Evolutionary conservation across 2,888 invertebrate genomes (phyloP), one percentile per base, ranked within the genome.

Genomic region (Meiosimyza decipiens): DNA sequence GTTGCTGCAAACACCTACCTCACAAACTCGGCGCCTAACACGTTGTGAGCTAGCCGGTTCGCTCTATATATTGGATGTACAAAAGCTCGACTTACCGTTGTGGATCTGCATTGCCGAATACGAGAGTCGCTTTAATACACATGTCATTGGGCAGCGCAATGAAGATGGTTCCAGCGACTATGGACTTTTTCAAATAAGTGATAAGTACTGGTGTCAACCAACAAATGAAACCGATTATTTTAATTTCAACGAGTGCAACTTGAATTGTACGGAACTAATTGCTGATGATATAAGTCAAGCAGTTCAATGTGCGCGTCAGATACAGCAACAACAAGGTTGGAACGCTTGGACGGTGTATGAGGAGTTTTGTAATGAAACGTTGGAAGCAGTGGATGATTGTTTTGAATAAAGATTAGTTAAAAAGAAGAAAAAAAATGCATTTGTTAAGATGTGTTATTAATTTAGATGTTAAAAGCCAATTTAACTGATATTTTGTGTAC

Each of bases 81-180:
- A 84, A 28, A 83, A 82, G 70, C 50, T 73, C 72, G 85, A 86
- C 59, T 71, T 86, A 7, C 74, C 83, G 1, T 74, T 79, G 7
- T 86, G 86, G 86, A 75, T 82, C 4, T 86, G 86, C 74, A 82
- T 86, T 70, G 84, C 82, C 6, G 75, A 85, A 57, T 82, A 82
- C 49, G 86, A 86, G 75, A 86, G 84, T 75, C 81, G 82, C 50
- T 85, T 88, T n/a, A 86, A 88, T 51, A 89, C 90, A 0, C 80
- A 88, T 59, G 87, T 85, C 3, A 82, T 87, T 51, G 89, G 90
- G 0, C 85, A 80, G 18, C 79, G 85, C 0, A 90, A 90, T 79
- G 77, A 76, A 3, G 88, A 90, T 78, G 89, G 90, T 0, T 85
- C 86, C 47, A 78, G 77, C 54, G 88, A 89, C 76, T 88, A 83